Conservation (phyloP, 2,797 vertebrate species). For the Propithecus deckenii region DNA sequence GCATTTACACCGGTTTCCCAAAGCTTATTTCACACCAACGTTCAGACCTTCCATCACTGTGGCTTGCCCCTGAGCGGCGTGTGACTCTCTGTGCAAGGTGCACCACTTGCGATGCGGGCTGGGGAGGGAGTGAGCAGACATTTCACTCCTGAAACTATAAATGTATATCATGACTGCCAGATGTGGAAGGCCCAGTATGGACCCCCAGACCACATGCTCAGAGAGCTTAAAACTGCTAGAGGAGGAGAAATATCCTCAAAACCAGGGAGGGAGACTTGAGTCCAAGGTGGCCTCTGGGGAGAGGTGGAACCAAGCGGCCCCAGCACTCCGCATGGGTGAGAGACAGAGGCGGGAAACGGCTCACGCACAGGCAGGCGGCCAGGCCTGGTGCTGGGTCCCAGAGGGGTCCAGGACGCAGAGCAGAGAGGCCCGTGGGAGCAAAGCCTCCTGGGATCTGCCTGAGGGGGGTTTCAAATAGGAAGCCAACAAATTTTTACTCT, state of each 20-base stretch:
- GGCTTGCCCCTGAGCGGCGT: background rate
- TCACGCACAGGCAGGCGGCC: rapidly evolving
- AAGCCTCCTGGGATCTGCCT: background rate
- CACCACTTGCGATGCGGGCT: background rate
- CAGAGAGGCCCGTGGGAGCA: rapidly evolving
- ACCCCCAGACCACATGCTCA: background rate
- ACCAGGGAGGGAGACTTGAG: background rate
- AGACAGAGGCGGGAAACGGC: background rate
- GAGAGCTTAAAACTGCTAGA: background rate
- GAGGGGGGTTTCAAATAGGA: background rate
- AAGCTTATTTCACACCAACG: background rate
- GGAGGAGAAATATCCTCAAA: background rate
- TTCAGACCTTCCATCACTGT: background rate
- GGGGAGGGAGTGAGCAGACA: background rate
- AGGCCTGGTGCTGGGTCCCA: background rate
- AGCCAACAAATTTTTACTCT: background rate
- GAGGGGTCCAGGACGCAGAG: background rate
- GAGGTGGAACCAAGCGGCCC: background rate
- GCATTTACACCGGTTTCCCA: background rate
- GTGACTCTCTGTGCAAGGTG: background rate
- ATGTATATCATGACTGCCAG: background rate
- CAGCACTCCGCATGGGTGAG: rapidly evolving
- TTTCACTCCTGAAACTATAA: background rate
- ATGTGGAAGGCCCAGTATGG: background rate
- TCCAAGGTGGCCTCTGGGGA: background rate